Evolutionary conservation across 2,888 invertebrate genomes (phyloP), one percentile per base, ranked within the genome.

Genomic region (Theodoxus fluviatilis): DNA sequence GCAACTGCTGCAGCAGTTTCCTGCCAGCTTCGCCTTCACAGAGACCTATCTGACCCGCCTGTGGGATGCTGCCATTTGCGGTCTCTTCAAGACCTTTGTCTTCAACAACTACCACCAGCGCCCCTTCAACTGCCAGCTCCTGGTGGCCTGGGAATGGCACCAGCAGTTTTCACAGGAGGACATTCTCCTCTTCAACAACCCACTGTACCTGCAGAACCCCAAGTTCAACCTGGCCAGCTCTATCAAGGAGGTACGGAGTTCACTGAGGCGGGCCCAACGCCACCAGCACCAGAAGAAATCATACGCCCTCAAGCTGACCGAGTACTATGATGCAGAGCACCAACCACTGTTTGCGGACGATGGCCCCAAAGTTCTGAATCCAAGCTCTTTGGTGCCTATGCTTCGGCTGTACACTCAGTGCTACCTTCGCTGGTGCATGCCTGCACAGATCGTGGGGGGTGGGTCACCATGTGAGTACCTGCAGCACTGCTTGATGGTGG

Each of bases 61-160:
- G 35, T 96, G 96, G 95, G 97, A 98, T 88, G 91, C 93, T 38
- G 91, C 93, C 18, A 93, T 94, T 81, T 90, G 95, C 78, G 94
- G 96, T 15, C 90, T 96, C 67, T 96, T 96, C 83, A 95, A 95
- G 80, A 96, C 96, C 47, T 97, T 97, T 89, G 90, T 96, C 72
- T 96, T 96, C 84, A 94, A 96, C 87, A 93, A 92, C 78, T 55
- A 15, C 55, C 89, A 94, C 4, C 89, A 90, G 33, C 88, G 91
- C 49, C 94, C 94, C 22, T 72, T 73, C 33, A 67, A 68, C 7
- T 79, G 78, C 25, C 76, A 76, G 0, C 71, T 82, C 25, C 81
- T 81, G 12, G 76, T 79, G 3, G 92, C 94, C 1, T 96, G 96
- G 96, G 94, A 95, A 83, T 96, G 95, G 95, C 91, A 91, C 71